Evolutionary conservation across 2,113 vertebrate genomes (phyloP), one percentile per base, ranked within the genome.

Genomic region (Pomatorhinus ruficollis): DNA sequence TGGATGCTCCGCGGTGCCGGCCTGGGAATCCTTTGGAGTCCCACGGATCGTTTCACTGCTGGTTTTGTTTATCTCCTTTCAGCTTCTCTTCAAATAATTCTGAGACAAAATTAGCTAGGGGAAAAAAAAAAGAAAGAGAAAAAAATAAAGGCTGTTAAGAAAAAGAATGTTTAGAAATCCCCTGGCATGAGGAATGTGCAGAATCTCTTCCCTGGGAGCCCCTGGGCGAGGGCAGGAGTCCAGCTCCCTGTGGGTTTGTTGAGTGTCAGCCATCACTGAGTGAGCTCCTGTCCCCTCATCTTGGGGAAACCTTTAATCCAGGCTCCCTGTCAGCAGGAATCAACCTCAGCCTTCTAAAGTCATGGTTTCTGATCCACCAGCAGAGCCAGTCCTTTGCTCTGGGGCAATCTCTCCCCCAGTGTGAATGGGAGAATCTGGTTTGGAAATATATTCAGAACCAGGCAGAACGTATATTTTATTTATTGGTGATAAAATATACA

Each of bases 41-140:
- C 47, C 69, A 22, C 7, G 2, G 56, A 45, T 71, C 61, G 21
- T 65, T 68, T 65, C 84, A 4, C 63, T 50, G 3, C 56, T 66
- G 59, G 0, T 37, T 72, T 83, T 45, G 8, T 59, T 87, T 20
- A 10, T 53, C 28, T 78, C 68, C 54, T 89, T 85, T 88, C 35
- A 77, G 45, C 63, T 66, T 33, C 15, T 15, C 64, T 83, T 79
- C 64, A 69, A 75, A 82, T 39, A 56, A 63, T 65, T 47, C 79
- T 0, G 5, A 35, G 76, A 10, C 30, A 50, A 68, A 82, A 81
- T 69, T 5, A 74, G 80, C 27, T 45, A 14, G n/a, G 7, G 12
- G 0, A 0, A 3, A 49, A 64, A 10, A 30, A 10, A 27, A 13
- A 49, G 54, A 8, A n/a, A 8, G 14, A 6, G 47, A 59, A 7